Base-by-base conservation (phyloP, 1,140 invertebrate genomes). In the Carcinoscorpius rotundicauda region DNA sequence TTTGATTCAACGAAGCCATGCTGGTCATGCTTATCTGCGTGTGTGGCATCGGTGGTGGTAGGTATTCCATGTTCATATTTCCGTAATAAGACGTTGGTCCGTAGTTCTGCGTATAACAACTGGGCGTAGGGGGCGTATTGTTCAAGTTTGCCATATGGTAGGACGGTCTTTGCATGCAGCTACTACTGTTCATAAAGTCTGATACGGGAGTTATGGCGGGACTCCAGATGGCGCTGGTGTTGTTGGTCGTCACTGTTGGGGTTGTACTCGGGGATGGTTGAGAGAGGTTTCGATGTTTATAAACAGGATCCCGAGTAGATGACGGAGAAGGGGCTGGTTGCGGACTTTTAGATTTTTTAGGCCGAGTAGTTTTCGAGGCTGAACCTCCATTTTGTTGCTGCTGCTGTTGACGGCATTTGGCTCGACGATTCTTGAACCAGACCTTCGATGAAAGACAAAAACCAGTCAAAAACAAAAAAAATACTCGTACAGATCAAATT, bases 361-460 rank as follows among this genome's bases (percentile, higher is more conserved):
- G 75, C 64, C 67, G 73, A 6, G 57, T 68, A 55, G 71, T 72
- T 29, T 29, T 29, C 29, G 29, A 29, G 71, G 73, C 68, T 61
- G 72, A 74, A 53, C 72, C 63, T 64, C 70, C 61, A 63, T 73
- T 72, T 66, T 73, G 71, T 64, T 75, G 71, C 74, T 80, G 69
- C 66, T 78, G 72, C 71, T 81, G 75, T 66, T 76, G 75, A 51
- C 96, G 87, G 66, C 93, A 93, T 79, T 98, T 98, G 58, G 96
- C 96, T 58, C 95, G 82, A 29, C 95, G 83, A 77, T 98, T 98
- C 74, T 98, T 98, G 79, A 98, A 98, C 96, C 95, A 98, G 0
- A 98, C 95, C 94, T 98, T 82, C 2, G 29, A 29, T 29, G 29
- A 29, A 29, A 29, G 29, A 29, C 69, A 67, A 51, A 64, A n/a